These are phyloP conservation scores for Artemia franciscana DNA, from an alignment of 1,140 invertebrate species.

Conservation along the genomic window DNA sequence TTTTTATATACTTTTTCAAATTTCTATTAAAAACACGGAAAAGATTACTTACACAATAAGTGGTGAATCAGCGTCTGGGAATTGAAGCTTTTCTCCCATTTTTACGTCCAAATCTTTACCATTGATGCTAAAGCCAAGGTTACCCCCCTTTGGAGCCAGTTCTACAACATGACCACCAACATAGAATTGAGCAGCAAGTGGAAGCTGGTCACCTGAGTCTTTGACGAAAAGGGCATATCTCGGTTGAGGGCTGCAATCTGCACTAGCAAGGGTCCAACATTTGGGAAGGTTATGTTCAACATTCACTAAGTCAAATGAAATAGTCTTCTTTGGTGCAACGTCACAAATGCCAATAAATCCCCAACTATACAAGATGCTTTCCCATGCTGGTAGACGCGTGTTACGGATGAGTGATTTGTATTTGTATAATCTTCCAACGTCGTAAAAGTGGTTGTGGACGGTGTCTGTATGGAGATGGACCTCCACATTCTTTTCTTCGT, in stretches of 20 bases:
- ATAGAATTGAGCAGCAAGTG: conserved; percentile 10
- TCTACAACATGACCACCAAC: conserved; percentile 11
- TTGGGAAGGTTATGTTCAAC: conserved; percentile 5
- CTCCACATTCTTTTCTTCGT: conserved; percentile 9
- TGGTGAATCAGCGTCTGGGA: neutral
- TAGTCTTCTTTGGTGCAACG: conserved; percentile 7
- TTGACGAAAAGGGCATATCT: conserved; percentile 12
- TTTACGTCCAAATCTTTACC: conserved; percentile 7
- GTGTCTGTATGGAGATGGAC: conserved; percentile 11
- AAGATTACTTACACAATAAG: neutral
- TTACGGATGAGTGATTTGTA: conserved; percentile 1
- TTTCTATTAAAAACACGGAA: too few species aligned
- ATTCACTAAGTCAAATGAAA: conserved; percentile 12
- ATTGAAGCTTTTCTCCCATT: conserved; percentile 5
- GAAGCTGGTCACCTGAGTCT: conserved; percentile 3
- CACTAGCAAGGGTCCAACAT: conserved; percentile 11
- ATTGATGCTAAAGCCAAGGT: conserved; percentile 9
- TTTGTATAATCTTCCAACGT: conserved; percentile 7
- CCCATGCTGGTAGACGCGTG: conserved; percentile 5
- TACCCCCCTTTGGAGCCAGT: conserved; percentile 4
- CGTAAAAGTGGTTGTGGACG: conserved; percentile 11
- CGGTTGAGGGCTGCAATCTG: conserved; percentile 9
- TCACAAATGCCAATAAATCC: conserved; percentile 9
- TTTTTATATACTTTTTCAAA: too few species aligned
- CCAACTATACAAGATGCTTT: conserved; percentile 3